Evolutionary conservation across 2,797 vertebrate genomes (phyloP).

Genomic region (Crenuchus spilurus): DNA sequence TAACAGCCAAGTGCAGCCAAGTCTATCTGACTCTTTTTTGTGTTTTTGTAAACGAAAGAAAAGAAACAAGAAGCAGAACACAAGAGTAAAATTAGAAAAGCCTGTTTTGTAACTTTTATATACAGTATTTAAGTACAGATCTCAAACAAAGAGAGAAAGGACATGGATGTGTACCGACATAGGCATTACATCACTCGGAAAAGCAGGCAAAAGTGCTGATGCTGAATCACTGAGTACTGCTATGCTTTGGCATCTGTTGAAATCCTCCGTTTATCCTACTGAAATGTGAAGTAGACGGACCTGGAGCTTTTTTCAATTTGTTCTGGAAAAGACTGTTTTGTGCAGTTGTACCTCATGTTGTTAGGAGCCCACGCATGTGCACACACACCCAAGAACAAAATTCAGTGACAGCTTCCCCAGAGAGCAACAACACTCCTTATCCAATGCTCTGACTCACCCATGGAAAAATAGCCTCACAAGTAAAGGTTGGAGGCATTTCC

Average conservation of each 20-base stretch:
- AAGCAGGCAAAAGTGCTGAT: background rate
- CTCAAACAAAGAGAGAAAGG: too few relatives aligned
- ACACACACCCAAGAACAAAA: constrained; percentile 55
- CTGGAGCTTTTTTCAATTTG: background rate
- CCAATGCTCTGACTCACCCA: constrained; percentile 72
- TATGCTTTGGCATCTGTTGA: background rate
- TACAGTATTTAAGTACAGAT: constrained; percentile 44
- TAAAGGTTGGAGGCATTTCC: constrained; percentile 63
- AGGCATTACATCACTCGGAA: background rate
- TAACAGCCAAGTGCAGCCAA: background rate
- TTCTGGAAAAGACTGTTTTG: background rate
- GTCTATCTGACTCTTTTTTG: constrained; percentile 41
- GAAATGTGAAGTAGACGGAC: background rate
- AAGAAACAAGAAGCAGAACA: constrained; percentile 63
- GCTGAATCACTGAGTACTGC: constrained; percentile 7
- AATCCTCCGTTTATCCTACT: background rate
- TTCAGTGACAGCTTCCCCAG: constrained; percentile 47
- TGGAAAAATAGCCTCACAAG: constrained; percentile 74
- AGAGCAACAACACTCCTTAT: constrained; percentile 57
- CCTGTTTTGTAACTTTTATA: constrained; percentile 48
- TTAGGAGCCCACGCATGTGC: constrained; percentile 24
- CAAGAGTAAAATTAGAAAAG: constrained; percentile 55
- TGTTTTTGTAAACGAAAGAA: constrained; percentile 67
- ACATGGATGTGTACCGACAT: background rate
- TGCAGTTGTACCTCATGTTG: background rate